A percentile compares a stretch with the other conserved stretches of the same genome.
These are phyloP conservation scores for Chiridota heheva DNA, from an alignment of 35 echinoderm and acorn worm genomes.

Conservation along the genomic window DNA sequence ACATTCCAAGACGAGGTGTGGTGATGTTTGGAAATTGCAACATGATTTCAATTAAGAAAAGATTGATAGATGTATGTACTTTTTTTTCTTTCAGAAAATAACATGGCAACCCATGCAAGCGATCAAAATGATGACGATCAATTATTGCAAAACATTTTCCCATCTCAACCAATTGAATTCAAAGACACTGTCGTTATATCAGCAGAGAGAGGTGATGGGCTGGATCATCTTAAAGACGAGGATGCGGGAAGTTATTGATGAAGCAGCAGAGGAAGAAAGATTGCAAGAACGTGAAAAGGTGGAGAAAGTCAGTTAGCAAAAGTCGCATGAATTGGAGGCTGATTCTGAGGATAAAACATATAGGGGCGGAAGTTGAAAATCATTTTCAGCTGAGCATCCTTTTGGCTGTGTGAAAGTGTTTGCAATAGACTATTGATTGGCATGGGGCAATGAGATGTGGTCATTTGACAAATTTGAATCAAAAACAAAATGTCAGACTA, in stretches of 20 bases:
- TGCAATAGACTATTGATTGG: too few species aligned
- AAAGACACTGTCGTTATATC: slow-evolving; percentile 73
- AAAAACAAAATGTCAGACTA: too few species aligned
- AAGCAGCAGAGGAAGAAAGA: slow-evolving; percentile 47
- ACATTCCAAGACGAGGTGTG: neutral
- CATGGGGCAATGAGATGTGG: too few species aligned
- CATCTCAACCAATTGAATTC: slow-evolving; percentile 53
- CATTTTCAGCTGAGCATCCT: too few species aligned
- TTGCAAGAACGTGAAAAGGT: too few species aligned
- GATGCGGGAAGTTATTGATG: slow-evolving; percentile 71
- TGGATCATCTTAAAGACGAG: slow-evolving; percentile 51
- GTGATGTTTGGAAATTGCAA: neutral
- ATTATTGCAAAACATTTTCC: neutral
- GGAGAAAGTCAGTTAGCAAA: too few species aligned
- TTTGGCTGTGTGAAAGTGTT: too few species aligned
- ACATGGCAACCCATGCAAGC: too few species aligned
- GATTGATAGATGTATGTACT: neutral
- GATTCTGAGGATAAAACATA: too few species aligned
- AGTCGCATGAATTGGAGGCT: too few species aligned
- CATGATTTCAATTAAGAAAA: neutral
- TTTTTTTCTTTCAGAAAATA: neutral
- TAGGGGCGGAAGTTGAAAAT: too few species aligned
- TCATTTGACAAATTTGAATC: too few species aligned
- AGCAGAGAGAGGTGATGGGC: slow-evolving; percentile 47
- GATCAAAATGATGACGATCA: neutral